Base-by-base conservation (phyloP, 1,140 invertebrate species). In the Antheraea pernyi region DNA sequence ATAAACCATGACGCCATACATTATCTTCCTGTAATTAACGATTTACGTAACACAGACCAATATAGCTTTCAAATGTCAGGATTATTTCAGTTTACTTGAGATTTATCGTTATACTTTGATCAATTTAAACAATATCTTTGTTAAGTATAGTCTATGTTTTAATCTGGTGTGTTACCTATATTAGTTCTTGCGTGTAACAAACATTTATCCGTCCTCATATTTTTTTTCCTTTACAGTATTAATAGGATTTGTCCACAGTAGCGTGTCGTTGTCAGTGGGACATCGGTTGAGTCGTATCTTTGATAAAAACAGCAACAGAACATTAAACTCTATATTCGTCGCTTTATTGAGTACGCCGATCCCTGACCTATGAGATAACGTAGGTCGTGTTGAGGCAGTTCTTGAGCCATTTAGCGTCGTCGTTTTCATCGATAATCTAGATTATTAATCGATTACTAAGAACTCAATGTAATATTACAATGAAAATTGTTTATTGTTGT, bases 371-470 rank as follows among this genome's bases (percentile, higher is more conserved):
- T 42, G 62, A 64, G 73, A 73, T 73, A 78, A 78, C 59, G 68
- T 59, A 65, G 69, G 16, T 60, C 53, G 58, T 39, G 67, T 78
- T 78, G 76, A 65, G 76, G 73, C 71, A 78, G 73, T 71, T 73
- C 67, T 46, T 1, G n/a, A n/a, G 60, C 65, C 46, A 70, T 69
- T 68, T 68, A 73, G 69, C 71, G 73, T 71, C 71, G 73, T 71
- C 69, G 48, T 67, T 65, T 75, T 62, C 65, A 74, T 71, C 63
- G 46, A 61, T 67, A 72, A 72, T 71, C 48, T 53, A 53, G 46
- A 53, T 53, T n/a, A 53, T 53, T 53, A 53, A 16, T 16, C 0
- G 7, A 13, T 16, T 53, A 53, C 16, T 42, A 42, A 42, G 46
- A 2, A 13, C 46, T 16, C 9, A 13, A 13, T 53, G 16, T 7